These are phyloP conservation scores for Pipistrellus pipistrellus DNA, from an alignment of 2,797 vertebrate genomes.

Conservation along the genomic window DNA sequence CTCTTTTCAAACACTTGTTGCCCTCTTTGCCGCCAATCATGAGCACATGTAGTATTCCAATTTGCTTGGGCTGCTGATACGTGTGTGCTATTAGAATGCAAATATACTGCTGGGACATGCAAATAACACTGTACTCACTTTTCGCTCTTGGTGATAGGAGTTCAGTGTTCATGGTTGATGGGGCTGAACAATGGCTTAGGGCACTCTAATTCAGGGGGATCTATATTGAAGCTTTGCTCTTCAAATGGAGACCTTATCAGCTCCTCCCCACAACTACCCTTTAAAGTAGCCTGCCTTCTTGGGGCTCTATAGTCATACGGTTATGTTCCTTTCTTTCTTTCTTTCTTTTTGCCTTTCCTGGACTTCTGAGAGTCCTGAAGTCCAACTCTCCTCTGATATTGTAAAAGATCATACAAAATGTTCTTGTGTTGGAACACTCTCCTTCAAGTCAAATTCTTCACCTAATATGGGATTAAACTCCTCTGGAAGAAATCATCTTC, in stretches of 20 bases:
- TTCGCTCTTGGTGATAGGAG: neutral
- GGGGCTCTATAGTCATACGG: neutral
- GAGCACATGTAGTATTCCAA: neutral
- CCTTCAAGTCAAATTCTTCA: constrained; percentile 41
- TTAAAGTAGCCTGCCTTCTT: constrained; percentile 6
- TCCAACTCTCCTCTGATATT: neutral
- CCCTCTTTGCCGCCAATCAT: constrained; percentile 14
- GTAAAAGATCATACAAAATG: neutral
- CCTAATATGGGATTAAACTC: neutral
- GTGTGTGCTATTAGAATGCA: constrained; percentile 11
- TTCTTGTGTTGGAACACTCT: neutral
- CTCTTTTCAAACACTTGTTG: neutral
- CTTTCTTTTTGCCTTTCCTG: neutral
- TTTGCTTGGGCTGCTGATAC: neutral
- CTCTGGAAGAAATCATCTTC: neutral
- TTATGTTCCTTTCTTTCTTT: neutral
- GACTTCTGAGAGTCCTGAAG: neutral
- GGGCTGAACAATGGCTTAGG: neutral
- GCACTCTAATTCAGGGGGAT: neutral
- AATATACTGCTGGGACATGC: neutral
- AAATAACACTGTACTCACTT: constrained; percentile 7
- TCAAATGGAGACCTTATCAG: neutral
- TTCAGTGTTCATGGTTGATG: neutral
- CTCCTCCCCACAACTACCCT: neutral
- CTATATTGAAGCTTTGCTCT: neutral